Conservation (phyloP, 2,888 invertebrate species). For the Drosophila neotestacea region DNA sequence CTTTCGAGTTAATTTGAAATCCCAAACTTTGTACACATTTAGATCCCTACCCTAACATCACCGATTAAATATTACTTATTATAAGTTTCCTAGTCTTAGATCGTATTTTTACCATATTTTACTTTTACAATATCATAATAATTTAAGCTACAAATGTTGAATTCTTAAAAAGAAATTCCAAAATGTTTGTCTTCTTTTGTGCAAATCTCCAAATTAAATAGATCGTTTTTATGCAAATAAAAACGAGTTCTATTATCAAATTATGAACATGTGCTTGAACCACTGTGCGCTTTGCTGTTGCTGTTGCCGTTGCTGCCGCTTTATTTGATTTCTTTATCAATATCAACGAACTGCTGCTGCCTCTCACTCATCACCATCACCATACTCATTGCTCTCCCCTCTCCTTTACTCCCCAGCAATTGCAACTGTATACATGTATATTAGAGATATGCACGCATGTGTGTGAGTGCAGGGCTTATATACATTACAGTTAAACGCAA, state of each 20-base stretch:
- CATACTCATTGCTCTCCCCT: slow-evolving; percentile 9
- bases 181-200: not conserved
- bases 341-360: slow-evolving; percentile 71
- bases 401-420: slow-evolving; percentile 34
- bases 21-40: too few relatives aligned
- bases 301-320: slow-evolving; percentile 49
- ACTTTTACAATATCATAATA: too few relatives aligned
- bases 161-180: not conserved
- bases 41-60: too few relatives aligned
- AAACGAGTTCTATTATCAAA: slow-evolving; percentile 21
- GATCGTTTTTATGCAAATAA: slow-evolving; percentile 25
- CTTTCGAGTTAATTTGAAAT: too few relatives aligned
- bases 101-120: too few relatives aligned
- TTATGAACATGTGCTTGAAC: slow-evolving; percentile 18
- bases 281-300: slow-evolving; percentile 44
- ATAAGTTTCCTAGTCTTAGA: not conserved
- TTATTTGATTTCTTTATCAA: slow-evolving; percentile 80
- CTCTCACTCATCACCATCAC: slow-evolving; percentile 43
- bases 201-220: slow-evolving; percentile 23
- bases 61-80: too few relatives aligned
- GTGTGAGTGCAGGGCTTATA: slow-evolving; percentile 66
- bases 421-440: slow-evolving; percentile 58
- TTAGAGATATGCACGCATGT: slow-evolving; percentile 14
- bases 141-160: not conserved
- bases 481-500: slow-evolving; percentile 79